These are phyloP conservation scores for Proales similis DNA, from an alignment of 1,140 invertebrate genomes.

Conservation along the genomic window DNA sequence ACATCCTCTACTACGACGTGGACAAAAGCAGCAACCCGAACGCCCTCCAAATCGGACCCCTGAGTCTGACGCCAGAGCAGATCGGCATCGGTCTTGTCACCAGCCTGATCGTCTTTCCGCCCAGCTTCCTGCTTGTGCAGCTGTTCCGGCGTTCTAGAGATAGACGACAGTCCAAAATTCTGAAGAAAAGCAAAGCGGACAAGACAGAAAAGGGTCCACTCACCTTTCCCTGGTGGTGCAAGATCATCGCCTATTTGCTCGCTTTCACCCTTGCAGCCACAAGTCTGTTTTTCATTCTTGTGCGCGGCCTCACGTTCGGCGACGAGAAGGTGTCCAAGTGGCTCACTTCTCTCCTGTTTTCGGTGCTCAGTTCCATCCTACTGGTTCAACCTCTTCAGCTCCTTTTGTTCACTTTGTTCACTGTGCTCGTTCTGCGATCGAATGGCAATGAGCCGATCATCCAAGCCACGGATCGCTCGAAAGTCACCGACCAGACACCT, in stretches of 20 bases:
- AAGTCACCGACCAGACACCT: neutral
- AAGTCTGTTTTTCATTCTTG: constrained; percentile 55
- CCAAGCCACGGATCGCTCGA: constrained; percentile 43
- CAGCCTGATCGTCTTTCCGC: constrained; percentile 56
- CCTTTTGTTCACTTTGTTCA: constrained; percentile 54
- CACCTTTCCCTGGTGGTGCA: constrained; percentile 56
- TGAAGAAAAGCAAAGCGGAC: neutral
- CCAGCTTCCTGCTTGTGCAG: constrained; percentile 55
- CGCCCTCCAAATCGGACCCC: constrained; percentile 53
- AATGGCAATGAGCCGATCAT: constrained; percentile 54
- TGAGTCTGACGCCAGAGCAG: constrained; percentile 50
- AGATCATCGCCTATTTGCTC: constrained; percentile 55
- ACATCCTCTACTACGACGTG: constrained; percentile 57
- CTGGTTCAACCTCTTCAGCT: constrained; percentile 58
- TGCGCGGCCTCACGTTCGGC: constrained; percentile 57
- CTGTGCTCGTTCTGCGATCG: constrained; percentile 55
- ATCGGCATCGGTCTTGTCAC: constrained; percentile 48
- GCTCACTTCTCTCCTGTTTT: constrained; percentile 57
- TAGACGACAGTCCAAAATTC: constrained; percentile 39
- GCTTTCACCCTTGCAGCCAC: constrained; percentile 50
- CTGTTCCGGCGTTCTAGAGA: constrained; percentile 54
- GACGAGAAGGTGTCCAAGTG: constrained; percentile 58
- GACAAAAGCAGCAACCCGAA: constrained; percentile 42
- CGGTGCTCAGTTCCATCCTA: constrained; percentile 57
- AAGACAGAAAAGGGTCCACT: constrained; percentile 40